Conservation (phyloP, 2,113 vertebrate species). For the Perca fluviatilis region DNA sequence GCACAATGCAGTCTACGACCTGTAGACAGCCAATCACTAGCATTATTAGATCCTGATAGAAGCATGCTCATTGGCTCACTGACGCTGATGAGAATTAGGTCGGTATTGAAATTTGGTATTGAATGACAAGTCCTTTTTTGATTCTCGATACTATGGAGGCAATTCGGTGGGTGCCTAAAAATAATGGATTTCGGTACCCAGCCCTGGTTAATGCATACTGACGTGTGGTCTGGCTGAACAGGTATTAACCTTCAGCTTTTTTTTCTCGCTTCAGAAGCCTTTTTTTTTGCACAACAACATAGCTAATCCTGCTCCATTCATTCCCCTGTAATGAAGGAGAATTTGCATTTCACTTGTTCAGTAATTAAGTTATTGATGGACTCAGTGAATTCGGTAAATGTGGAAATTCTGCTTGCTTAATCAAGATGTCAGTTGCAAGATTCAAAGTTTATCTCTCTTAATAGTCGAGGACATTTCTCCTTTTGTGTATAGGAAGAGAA, state of each 20-base stretch:
- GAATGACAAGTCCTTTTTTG: too few relatives aligned
- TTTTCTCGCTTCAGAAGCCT: conserved; percentile 6
- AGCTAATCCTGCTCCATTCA: conserved; percentile 12
- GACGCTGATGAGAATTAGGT: too few relatives aligned
- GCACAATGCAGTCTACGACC: too few relatives aligned
- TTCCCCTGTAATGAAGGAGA: conserved; percentile 6
- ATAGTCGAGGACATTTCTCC: conserved; percentile 58
- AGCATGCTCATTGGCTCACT: too few relatives aligned
- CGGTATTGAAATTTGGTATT: too few relatives aligned
- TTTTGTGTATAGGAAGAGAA: conserved; percentile 68
- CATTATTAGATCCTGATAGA: too few relatives aligned
- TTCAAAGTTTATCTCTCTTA: conserved; percentile 49
- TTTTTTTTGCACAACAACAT: conserved; percentile 6
- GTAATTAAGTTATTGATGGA: conserved; percentile 58
- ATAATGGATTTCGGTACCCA: too few relatives aligned
- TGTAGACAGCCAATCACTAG: too few relatives aligned
- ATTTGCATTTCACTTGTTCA: conserved; percentile 47
- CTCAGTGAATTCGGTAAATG: conserved; percentile 44
- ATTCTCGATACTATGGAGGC: too few relatives aligned
- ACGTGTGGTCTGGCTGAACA: conserved; percentile 25
- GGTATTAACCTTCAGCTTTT: conserved; percentile 41
- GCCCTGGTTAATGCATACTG: background rate
- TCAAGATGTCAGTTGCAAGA: conserved; percentile 57
- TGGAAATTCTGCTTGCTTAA: conserved; percentile 54
- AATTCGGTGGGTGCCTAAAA: too few relatives aligned